Base-by-base conservation (phyloP, 2,797 vertebrate species). In the Chelidonichthys spinosus region DNA sequence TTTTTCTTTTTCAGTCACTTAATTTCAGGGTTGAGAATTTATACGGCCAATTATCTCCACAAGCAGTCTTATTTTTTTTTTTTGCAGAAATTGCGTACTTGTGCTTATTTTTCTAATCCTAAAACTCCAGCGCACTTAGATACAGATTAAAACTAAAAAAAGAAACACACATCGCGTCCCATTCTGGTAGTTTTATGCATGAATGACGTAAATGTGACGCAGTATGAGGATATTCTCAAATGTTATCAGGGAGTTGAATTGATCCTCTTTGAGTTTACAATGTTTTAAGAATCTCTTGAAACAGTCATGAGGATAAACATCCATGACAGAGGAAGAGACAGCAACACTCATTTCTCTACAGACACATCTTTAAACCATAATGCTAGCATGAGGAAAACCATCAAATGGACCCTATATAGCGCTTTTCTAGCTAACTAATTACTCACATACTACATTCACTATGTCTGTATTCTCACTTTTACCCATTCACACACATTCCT, bases 311-410 rank as follows among this genome's bases (percentile, higher is more conserved):
- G 65, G 74, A 74, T 42, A 49, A 63, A 67, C 74, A 84, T 76
- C 54, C 54, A 78, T 61, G 36, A 54, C 46, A 46, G 54, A 25
- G 25, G 25, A 79, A 71, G 77, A 47, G 33, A 63, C 79, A 80
- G 73, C 65, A 25, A 54, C 46, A 63, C 80, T 79, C 65, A 69
- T 76, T 83, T 85, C 54, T 81, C 60, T 46, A 61, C 73, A 64
- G 58, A 79, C n/a, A 39, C 55, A 74, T 84, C 76, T 72, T 63
- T 65, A 63, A 72, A 79, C 60, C 64, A 58, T 62, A 79, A 80
- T 60, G 61, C 71, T 50, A 60, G 53, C 46, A 52, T 54, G 68
- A 43, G 49, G 25, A 64, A 84, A 83, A 76, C 62, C 54, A 76
- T 83, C 77, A 76, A 25, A 25, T 25, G 25, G 25, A 25, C 25